phyloP scores from a whole-genome alignment of 2,113 vertebrate species.

The Pseudois nayaur region DNA sequence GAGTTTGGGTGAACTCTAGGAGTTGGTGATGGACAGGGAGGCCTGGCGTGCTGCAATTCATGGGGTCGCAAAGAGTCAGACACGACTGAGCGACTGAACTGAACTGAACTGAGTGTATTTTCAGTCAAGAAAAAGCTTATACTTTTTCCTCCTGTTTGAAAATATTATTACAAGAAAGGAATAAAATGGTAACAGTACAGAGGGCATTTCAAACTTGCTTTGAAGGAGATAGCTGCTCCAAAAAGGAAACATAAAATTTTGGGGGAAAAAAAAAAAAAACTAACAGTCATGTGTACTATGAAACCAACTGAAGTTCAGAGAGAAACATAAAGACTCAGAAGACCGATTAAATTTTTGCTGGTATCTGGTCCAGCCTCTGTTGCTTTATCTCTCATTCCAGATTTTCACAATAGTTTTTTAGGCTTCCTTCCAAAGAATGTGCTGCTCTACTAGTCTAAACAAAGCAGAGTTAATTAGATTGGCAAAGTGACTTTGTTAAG shows the following conservation, averaged over 20 bases:
- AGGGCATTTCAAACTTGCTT: background rate
- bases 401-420: background rate
- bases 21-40: too few species aligned
- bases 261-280: too few species aligned
- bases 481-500: background rate
- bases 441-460: background rate
- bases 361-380: background rate
- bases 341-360: background rate
- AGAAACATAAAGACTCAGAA: background rate
- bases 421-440: background rate
- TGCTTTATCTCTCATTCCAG: background rate
- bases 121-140: background rate
- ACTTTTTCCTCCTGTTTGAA: background rate
- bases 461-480: background rate
- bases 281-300: background rate
- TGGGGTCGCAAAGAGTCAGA: too few species aligned
- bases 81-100: too few species aligned
- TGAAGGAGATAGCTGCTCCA: background rate
- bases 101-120: background rate
- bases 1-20: too few species aligned
- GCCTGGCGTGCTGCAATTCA: too few species aligned
- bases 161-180: background rate
- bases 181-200: background rate
- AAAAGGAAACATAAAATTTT: background rate
- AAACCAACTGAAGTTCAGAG: background rate